phyloP scores from a whole-genome alignment of 1,140 invertebrate species.

The Scylla paramamosain region DNA sequence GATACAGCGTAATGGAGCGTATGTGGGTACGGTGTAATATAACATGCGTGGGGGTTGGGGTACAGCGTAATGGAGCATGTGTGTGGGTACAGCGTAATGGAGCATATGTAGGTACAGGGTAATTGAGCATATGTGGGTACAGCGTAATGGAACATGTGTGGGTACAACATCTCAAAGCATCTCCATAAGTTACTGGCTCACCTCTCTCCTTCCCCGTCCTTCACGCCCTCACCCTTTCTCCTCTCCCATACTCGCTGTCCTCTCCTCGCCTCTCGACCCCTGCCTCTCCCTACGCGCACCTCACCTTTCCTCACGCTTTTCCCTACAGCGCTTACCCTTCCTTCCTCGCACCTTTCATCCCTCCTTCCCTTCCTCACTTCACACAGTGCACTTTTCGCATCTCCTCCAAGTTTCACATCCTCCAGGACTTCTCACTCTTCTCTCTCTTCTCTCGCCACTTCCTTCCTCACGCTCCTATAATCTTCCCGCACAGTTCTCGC shows the following conservation, averaged over 20 bases:
- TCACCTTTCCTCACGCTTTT: not conserved
- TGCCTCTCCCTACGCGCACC: not conserved
- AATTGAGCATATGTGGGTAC: no score
- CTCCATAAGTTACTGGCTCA: not conserved
- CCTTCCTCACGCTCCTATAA: conserved; percentile 11
- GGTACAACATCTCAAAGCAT: not conserved
- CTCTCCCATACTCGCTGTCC: not conserved
- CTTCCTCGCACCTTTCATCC: not conserved
- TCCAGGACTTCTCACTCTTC: not conserved
- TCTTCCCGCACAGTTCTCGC: not conserved
- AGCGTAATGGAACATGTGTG: no score
- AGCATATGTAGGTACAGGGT: no score
- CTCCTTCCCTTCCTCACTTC: not conserved
- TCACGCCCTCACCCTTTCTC: not conserved
- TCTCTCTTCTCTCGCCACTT: not conserved
- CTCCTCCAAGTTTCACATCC: not conserved
- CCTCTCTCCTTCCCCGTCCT: not conserved
- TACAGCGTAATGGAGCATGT: no score
- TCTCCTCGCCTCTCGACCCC: not conserved
- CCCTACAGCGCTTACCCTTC: not conserved
- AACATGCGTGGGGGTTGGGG: no score
- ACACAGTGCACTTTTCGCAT: not conserved
- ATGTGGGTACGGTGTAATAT: not conserved
- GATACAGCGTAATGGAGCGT: no score
- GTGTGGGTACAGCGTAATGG: not conserved